A percentile compares a stretch with the other conserved stretches of the same genome.
Conservation (phyloP, 2,113 vertebrate genomes). For the Python bivittatus region DNA sequence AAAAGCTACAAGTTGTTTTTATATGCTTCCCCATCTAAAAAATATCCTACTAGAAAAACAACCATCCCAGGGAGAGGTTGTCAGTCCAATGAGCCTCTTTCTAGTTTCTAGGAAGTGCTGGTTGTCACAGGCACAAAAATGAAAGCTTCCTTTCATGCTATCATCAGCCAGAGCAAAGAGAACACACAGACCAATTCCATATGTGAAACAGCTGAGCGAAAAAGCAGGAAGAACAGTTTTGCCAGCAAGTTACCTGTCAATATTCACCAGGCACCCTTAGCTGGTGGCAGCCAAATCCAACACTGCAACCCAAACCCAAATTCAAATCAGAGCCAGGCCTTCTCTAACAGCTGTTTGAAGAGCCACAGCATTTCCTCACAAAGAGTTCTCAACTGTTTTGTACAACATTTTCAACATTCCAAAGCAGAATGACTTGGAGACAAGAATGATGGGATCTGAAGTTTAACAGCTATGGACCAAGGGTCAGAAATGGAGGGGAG, state of each 20-base stretch:
- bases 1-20: background rate
- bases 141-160: too few relatives aligned
- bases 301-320: background rate
- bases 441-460: background rate
- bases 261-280: background rate
- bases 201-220: background rate
- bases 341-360: background rate
- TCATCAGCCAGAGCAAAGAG: background rate
- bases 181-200: background rate
- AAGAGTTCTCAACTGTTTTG: too few relatives aligned
- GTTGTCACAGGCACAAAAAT: background rate
- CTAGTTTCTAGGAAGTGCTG: background rate
- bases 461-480: background rate
- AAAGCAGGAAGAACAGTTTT: background rate
- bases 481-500: background rate
- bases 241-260: background rate
- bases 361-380: background rate
- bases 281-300: background rate
- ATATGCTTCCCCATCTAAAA: background rate
- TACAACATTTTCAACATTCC: background rate
- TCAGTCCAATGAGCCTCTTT: background rate
- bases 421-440: background rate
- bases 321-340: background rate
- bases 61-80: background rate
- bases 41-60: background rate